Conservation (phyloP, 2,797 vertebrate species). For the Tapera naevia region DNA sequence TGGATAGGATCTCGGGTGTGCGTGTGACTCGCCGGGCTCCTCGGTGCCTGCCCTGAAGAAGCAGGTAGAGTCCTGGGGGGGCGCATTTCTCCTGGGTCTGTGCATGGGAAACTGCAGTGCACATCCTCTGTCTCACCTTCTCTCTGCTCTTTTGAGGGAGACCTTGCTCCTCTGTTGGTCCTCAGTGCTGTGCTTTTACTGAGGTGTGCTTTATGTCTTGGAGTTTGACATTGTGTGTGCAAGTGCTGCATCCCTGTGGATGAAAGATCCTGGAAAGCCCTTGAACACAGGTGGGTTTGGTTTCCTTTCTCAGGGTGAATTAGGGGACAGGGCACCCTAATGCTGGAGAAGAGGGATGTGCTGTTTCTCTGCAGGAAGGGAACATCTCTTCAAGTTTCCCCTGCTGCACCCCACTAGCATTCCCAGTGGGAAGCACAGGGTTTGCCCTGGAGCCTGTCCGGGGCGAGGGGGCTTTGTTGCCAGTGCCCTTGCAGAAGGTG, state of each 20-base stretch:
- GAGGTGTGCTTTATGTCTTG: neutral
- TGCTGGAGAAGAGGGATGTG: neutral
- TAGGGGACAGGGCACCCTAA: neutral
- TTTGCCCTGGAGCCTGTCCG: neutral
- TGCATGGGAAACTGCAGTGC: neutral
- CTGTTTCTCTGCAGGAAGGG: neutral
- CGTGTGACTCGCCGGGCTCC: neutral
- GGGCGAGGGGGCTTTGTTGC: neutral
- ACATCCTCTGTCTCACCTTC: neutral
- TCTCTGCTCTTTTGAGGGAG: neutral
- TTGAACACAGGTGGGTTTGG: accelerated
- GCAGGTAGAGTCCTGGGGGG: neutral
- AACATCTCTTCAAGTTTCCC: neutral
- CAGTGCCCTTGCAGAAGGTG: accelerated
- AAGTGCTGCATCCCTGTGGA: neutral
- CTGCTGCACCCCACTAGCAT: neutral
- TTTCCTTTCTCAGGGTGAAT: neutral
- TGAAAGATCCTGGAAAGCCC: neutral
- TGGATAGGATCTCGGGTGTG: neutral
- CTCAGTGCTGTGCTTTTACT: neutral
- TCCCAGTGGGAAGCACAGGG: neutral
- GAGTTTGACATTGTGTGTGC: accelerated
- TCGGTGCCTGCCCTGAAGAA: neutral
- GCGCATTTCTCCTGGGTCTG: accelerated
- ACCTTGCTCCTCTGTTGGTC: neutral